Conservation (phyloP, 2,888 invertebrate species). For the Cynaeus angustus region DNA sequence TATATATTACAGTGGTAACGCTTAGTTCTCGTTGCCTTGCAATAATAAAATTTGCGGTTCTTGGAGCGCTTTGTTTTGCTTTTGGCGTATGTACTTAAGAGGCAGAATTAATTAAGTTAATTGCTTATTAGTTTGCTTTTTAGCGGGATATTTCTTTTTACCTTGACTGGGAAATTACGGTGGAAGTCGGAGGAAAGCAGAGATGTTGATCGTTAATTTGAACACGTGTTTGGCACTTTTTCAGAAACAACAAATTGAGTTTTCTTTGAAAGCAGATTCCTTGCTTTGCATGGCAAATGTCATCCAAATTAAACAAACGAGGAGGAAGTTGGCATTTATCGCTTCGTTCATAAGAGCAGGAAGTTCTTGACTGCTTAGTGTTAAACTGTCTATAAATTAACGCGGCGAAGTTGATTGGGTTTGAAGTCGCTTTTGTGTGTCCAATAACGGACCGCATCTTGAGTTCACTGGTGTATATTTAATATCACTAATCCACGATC, state of each 20-base stretch:
- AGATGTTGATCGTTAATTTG: neutral
- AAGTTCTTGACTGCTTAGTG: neutral
- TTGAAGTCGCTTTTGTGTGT: no score
- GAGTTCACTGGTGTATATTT: neutral
- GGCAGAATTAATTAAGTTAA: neutral
- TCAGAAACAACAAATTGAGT: neutral
- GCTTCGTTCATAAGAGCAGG: conserved; percentile 1
- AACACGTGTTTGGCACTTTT: conserved; percentile 4
- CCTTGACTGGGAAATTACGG: neutral
- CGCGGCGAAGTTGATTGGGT: neutral
- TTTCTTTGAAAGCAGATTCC: neutral
- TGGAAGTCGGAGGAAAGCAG: neutral
- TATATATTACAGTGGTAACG: neutral
- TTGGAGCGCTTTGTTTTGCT: neutral
- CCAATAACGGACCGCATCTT: neutral
- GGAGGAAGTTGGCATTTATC: conserved; percentile 4
- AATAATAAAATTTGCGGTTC: neutral
- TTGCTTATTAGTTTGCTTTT: neutral
- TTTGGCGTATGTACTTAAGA: neutral
- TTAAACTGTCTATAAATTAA: neutral
- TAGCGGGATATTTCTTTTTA: neutral
- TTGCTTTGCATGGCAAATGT: neutral
- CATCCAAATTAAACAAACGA: conserved; percentile 6
- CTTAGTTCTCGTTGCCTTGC: neutral
- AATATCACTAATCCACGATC: conserved; percentile 10